Conservation (phyloP, 2,888 invertebrate genomes). For the Lymantria monacha region DNA sequence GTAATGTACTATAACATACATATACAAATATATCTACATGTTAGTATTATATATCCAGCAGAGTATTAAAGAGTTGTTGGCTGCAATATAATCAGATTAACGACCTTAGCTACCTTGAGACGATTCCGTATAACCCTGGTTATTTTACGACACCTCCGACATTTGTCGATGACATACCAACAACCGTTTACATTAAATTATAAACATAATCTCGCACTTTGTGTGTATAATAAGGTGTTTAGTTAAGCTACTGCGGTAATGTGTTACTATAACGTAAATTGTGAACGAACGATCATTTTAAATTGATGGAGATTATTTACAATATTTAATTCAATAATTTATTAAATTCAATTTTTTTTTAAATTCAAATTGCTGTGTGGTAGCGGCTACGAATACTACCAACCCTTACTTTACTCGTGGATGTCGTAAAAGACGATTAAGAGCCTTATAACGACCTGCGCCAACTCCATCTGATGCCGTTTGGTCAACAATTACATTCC, state of each 20-base stretch:
- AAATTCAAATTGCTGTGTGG: too few species aligned
- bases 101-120: conserved; percentile 19
- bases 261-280: not conserved
- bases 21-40: too few species aligned
- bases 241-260: not conserved
- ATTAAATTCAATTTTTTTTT: too few species aligned
- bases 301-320: not conserved
- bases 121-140: conserved; percentile 20
- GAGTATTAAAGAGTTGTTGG: conserved; percentile 10
- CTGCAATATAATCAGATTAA: conserved; percentile 10
- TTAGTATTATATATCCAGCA: not conserved
- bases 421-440: too few species aligned
- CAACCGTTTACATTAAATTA: conserved; percentile 14
- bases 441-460: too few species aligned
- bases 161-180: conserved; percentile 19
- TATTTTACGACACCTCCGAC: conserved; percentile 23
- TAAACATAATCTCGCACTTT: conserved; percentile 13
- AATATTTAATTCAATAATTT: too few species aligned
- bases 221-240: conserved; percentile 3
- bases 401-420: too few species aligned
- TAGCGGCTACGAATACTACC: too few species aligned
- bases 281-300: not conserved
- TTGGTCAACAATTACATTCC: too few species aligned
- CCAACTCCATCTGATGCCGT: too few species aligned
- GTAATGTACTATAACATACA: too few species aligned